Conservation (phyloP, 2,888 invertebrate genomes). For the Hypena proboscidalis region DNA sequence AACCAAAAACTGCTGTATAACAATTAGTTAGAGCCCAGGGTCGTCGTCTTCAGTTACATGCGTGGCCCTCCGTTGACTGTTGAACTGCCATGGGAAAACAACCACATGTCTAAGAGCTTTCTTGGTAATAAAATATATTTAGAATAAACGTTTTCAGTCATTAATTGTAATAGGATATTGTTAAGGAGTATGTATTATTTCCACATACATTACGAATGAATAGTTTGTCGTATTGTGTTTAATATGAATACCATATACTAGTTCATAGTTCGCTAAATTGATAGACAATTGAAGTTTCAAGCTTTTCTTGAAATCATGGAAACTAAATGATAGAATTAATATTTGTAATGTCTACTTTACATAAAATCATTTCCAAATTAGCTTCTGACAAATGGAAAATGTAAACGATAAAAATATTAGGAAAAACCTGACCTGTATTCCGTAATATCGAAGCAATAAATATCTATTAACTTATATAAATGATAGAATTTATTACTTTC, state of each 20-base stretch:
- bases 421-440: slow-evolving; percentile 41
- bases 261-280: too few species aligned
- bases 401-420: slow-evolving; percentile 24
- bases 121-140: slow-evolving; percentile 27
- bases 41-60: slow-evolving; percentile 11
- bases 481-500: slow-evolving; percentile 50
- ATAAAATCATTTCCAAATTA: background rate
- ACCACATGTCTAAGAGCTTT: slow-evolving; percentile 28
- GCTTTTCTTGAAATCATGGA: too few species aligned
- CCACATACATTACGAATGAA: too few species aligned
- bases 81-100: slow-evolving; percentile 35
- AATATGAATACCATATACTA: too few species aligned
- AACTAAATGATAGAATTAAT: too few species aligned
- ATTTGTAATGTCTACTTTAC: too few species aligned
- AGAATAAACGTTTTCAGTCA: slow-evolving; percentile 18
- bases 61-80: slow-evolving; percentile 19
- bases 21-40: slow-evolving; percentile 4
- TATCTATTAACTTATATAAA: slow-evolving; percentile 53
- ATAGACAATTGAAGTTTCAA: too few species aligned
- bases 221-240: too few species aligned
- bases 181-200: too few species aligned
- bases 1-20: too few species aligned
- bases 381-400: slow-evolving; percentile 4
- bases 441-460: slow-evolving; percentile 50
- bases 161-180: slow-evolving; percentile 30